Evolutionary conservation across 2,113 vertebrate species (phyloP).

Genomic region (Rhinolophus ferrumequinum): DNA sequence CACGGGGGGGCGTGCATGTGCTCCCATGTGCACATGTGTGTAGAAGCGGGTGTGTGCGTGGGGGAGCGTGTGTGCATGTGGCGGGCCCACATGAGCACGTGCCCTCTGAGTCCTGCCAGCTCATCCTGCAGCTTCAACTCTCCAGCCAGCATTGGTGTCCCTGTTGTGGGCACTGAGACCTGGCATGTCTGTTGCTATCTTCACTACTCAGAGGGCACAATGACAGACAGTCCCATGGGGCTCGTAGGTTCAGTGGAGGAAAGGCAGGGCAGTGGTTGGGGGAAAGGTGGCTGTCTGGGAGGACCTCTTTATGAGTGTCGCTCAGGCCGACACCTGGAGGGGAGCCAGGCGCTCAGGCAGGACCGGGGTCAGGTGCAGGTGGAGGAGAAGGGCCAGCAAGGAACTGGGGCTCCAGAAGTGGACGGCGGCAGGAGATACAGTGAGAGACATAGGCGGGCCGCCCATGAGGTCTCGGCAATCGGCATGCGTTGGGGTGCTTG

Average conservation of each 20-base stretch:
- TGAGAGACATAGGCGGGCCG: neutral
- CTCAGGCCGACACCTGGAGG: conserved; percentile 30
- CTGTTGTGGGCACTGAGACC: neutral
- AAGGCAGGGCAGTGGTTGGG: neutral
- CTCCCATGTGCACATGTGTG: neutral
- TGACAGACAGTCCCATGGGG: accelerated
- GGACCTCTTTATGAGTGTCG: conserved; percentile 55
- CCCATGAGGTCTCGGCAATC: accelerated
- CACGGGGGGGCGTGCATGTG: neutral
- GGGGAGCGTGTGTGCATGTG: accelerated
- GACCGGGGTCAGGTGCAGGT: neutral
- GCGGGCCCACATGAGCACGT: accelerated
- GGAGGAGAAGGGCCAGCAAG: no score
- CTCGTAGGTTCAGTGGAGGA: neutral
- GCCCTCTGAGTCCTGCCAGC: neutral
- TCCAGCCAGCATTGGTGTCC: accelerated
- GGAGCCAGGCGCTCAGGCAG: neutral
- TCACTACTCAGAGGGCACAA: accelerated
- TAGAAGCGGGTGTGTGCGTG: neutral
- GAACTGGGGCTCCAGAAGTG: accelerated
- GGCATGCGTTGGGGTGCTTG: no score
- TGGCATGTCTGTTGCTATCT: no score
- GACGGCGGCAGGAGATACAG: neutral
- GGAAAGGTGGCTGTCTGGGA: neutral
- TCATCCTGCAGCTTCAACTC: neutral